Percentiles rank a stretch among this genome's conserved stretches.
These are phyloP conservation scores for Ctenosaura bakeri DNA, from an alignment of 2,797 vertebrate species.

Conservation along the genomic window DNA sequence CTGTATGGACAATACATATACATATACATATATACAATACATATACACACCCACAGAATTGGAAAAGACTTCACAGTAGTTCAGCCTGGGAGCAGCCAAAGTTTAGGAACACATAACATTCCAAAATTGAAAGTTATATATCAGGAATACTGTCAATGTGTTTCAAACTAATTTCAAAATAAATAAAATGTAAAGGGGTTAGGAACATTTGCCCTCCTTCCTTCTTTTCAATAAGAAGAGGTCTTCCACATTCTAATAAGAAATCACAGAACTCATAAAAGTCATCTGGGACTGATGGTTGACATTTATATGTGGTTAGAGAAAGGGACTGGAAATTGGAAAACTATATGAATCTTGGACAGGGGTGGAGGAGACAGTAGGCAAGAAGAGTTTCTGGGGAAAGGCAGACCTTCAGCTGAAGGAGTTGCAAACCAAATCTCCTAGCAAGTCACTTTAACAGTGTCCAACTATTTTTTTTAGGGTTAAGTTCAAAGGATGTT, in stretches of 20 bases:
- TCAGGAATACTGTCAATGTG: not conserved
- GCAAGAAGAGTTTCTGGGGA: not conserved
- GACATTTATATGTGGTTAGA: not conserved
- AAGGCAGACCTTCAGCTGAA: not conserved
- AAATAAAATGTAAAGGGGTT: not conserved
- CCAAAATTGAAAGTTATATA: not conserved
- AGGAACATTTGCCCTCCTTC: not conserved
- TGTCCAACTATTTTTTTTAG: not conserved
- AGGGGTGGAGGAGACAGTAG: no score
- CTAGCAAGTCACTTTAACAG: not conserved
- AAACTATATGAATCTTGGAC: not conserved
- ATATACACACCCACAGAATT: not conserved
- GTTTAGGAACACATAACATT: not conserved
- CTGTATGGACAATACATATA: no score
- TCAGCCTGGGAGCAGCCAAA: not conserved
- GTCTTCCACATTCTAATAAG: not conserved
- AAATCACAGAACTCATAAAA: not conserved
- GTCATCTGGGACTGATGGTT: not conserved
- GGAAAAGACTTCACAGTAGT: not conserved
- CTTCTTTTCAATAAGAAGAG: not conserved
- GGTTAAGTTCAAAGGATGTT: not conserved
- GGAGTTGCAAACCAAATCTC: not conserved
- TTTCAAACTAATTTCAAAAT: not conserved
- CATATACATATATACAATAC: no score
- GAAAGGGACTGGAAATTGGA: not conserved